Conservation (phyloP, 2,113 vertebrate species). For the Nothocercus nigrocapillus region DNA sequence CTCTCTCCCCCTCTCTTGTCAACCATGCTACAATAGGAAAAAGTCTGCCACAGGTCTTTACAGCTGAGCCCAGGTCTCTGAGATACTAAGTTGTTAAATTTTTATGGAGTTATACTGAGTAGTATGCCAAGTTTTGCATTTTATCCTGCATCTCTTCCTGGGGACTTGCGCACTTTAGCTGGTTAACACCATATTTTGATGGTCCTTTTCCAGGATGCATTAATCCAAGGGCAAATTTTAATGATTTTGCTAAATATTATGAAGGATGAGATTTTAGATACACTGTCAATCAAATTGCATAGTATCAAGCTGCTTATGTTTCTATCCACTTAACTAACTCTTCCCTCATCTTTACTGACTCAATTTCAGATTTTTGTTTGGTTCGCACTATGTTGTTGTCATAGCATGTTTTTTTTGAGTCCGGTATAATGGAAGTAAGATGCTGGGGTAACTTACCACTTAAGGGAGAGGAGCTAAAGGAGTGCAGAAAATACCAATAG, state of each 20-base stretch:
- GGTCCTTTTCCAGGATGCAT: not conserved
- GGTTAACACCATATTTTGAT: not conserved
- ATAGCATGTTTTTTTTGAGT: no score
- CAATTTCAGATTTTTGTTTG: no score
- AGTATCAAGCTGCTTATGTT: not conserved
- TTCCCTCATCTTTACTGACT: no score
- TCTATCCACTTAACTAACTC: not conserved
- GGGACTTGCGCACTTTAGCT: not conserved
- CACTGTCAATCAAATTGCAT: slow-evolving; percentile 11
- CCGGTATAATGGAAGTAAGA: not conserved
- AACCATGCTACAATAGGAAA: not conserved
- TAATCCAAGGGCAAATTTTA: slow-evolving; percentile 1
- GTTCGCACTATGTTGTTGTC: no score
- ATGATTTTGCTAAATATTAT: slow-evolving; percentile 24
- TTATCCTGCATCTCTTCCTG: not conserved
- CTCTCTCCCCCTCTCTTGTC: not conserved
- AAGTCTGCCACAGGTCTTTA: not conserved
- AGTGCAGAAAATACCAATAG: not conserved
- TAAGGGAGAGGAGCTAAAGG: not conserved
- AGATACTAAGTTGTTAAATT: not conserved
- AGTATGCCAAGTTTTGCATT: not conserved
- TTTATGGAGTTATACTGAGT: not conserved
- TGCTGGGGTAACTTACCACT: not conserved
- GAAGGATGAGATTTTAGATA: slow-evolving; percentile 10
- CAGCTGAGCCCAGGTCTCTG: not conserved